Conservation (phyloP, 2,113 vertebrate species). For the Mesembrinibis cayennensis region DNA sequence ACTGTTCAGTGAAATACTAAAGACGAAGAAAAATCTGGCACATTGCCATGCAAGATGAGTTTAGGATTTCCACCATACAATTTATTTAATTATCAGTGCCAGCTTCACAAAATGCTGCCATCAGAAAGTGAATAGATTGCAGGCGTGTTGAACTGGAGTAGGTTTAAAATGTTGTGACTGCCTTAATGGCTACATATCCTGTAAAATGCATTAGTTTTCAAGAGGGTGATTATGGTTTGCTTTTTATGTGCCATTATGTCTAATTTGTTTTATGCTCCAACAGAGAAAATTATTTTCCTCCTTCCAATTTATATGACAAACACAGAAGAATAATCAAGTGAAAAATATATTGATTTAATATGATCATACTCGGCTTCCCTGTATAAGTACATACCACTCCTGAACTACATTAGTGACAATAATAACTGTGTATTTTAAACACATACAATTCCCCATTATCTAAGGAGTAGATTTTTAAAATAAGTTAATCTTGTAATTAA, state of each 20-base stretch:
- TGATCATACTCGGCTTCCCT: constrained; percentile 13
- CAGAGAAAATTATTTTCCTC: constrained; percentile 74
- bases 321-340: constrained; percentile 65
- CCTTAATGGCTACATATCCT: constrained; percentile 61
- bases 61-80: constrained; percentile 39
- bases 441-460: background rate
- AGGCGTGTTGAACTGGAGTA: constrained; percentile 15
- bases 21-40: background rate
- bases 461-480: background rate
- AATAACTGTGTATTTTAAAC: constrained; percentile 22
- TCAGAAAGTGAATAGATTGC: constrained; percentile 24
- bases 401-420: constrained; percentile 5
- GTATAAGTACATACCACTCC: constrained; percentile 21
- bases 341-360: constrained; percentile 67
- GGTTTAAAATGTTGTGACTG: constrained; percentile 68
- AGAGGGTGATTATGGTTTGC: constrained; percentile 68
- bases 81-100: constrained; percentile 59
- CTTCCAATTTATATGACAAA: constrained; percentile 70
- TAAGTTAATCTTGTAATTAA: background rate
- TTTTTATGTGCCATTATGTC: constrained; percentile 72
- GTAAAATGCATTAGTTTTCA: constrained; percentile 68
- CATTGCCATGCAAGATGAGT: background rate
- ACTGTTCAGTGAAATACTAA: background rate
- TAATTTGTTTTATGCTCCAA: constrained; percentile 75
- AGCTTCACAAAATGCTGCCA: constrained; percentile 46